These are phyloP conservation scores for Macroramphosus scolopax DNA, from an alignment of 2,797 vertebrate genomes.

Conservation along the genomic window DNA sequence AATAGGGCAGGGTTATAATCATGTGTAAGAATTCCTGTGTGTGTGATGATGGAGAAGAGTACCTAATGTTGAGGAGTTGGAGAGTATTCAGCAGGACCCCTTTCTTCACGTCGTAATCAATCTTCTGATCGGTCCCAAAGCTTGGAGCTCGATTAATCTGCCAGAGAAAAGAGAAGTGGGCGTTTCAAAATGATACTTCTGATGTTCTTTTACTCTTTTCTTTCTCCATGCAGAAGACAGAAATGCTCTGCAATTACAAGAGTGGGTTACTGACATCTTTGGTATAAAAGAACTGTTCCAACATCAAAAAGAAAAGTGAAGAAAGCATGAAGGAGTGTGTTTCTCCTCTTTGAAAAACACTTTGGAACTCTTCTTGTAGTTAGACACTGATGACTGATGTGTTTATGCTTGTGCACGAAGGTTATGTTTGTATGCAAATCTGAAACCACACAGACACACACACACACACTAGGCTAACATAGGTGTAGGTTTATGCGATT, in stretches of 20 bases:
- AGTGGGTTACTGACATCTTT: constrained; percentile 29
- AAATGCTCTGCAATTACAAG: constrained; percentile 41
- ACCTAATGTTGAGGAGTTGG: constrained; percentile 97
- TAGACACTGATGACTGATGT: no score
- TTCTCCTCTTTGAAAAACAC: constrained; percentile 44
- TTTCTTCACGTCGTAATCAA: constrained; percentile 97
- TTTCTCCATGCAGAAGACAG: constrained; percentile 29
- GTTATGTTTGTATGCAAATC: background rate
- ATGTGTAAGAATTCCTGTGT: constrained; percentile 11
- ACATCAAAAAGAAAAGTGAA: constrained; percentile 15
- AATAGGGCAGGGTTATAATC: no score
- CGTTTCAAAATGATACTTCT: no score
- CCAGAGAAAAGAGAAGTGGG: constrained; percentile 54
- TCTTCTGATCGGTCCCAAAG: constrained; percentile 98
- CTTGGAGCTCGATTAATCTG: constrained; percentile 99
- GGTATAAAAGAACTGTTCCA: constrained; percentile 30
- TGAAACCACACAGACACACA: constrained; percentile 1
- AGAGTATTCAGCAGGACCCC: constrained; percentile 92
- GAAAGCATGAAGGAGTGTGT: constrained; percentile 4
- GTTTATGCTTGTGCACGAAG: constrained; percentile 12
- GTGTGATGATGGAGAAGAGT: constrained; percentile 28
- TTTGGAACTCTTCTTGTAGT: constrained; percentile 37
- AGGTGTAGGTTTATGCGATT: constrained; percentile 43
- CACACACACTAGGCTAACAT: no score
- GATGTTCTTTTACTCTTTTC: no score